Percentiles rank a stretch among this genome's conserved stretches.
Evolutionary conservation across 2,888 invertebrate species (phyloP).

Genomic region (Athalia circularis): DNA sequence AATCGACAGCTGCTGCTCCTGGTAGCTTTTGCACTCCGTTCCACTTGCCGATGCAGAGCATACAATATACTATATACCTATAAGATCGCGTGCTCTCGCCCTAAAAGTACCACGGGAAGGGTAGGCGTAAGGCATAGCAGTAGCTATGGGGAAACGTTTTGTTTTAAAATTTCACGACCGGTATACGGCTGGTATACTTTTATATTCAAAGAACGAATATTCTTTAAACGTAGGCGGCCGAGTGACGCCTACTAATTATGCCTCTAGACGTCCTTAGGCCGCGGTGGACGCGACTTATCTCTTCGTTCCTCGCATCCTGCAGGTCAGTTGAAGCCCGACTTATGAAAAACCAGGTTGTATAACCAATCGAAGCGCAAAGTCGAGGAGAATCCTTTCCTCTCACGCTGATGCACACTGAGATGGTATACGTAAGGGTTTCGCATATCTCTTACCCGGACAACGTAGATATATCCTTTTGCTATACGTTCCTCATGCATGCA

Average conservation of each 20-base stretch:
- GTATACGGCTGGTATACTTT: constrained; percentile 30
- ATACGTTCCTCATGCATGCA: constrained; percentile 58
- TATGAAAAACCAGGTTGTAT: constrained; percentile 69
- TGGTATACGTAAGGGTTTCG: too few species aligned
- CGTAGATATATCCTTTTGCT: constrained; percentile 42
- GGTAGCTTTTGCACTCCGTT: not conserved
- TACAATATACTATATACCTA: not conserved
- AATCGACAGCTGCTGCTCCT: constrained; percentile 29
- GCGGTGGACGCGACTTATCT: constrained; percentile 44
- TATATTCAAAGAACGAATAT: constrained; percentile 39
- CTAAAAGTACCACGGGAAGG: not conserved
- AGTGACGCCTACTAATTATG: constrained; percentile 73
- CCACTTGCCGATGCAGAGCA: not conserved
- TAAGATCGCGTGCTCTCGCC: constrained; percentile 16
- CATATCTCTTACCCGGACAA: constrained; percentile 36
- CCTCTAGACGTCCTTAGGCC: constrained; percentile 68
- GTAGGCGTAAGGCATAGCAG: not conserved
- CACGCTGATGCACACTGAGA: too few species aligned
- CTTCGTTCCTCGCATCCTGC: constrained; percentile 28
- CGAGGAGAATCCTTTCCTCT: constrained; percentile 48
- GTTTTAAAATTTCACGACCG: constrained; percentile 40
- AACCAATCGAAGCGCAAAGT: constrained; percentile 67
- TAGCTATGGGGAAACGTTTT: not conserved
- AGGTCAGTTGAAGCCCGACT: constrained; percentile 52
- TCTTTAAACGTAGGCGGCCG: constrained; percentile 40